Conservation (phyloP, 2,797 vertebrate genomes). For the Stomatorhinus walkeri region DNA sequence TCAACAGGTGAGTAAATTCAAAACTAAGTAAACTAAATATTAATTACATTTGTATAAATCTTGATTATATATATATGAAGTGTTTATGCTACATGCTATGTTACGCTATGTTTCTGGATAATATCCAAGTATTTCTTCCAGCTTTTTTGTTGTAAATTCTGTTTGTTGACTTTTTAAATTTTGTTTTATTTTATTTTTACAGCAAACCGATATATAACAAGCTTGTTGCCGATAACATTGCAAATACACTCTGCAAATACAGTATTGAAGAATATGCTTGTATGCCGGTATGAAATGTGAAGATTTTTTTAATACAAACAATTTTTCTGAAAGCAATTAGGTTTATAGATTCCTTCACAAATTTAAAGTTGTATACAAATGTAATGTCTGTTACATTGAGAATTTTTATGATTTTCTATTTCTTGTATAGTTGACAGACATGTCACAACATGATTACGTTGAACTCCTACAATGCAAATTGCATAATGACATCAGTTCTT, state of each 20-base stretch:
- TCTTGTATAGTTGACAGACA: background rate
- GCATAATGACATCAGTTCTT: background rate
- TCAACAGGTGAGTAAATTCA: constrained; percentile 50
- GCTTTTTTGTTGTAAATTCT: background rate
- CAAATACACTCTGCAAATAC: constrained; percentile 36
- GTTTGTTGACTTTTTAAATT: background rate
- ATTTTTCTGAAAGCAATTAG: background rate
- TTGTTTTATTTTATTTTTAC: background rate
- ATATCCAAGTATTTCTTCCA: background rate
- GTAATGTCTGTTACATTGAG: too few relatives aligned
- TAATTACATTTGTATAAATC: background rate
- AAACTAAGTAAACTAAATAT: background rate
- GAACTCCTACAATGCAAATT: constrained; percentile 9
- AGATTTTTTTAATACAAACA: background rate
- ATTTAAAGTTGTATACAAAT: background rate
- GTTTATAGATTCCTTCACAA: background rate
- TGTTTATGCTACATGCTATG: background rate
- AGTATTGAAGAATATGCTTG: constrained; percentile 44
- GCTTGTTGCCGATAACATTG: background rate
- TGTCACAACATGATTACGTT: background rate
- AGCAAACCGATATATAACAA: background rate
- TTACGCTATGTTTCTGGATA: background rate
- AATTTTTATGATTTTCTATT: background rate
- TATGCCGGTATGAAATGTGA: constrained; percentile 35
- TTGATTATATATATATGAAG: background rate